Percentiles rank a stretch among this genome's conserved stretches.
These are phyloP conservation scores for Hymenochirus boettgeri DNA, from an alignment of 2,113 vertebrate genomes.

Conservation along the genomic window DNA sequence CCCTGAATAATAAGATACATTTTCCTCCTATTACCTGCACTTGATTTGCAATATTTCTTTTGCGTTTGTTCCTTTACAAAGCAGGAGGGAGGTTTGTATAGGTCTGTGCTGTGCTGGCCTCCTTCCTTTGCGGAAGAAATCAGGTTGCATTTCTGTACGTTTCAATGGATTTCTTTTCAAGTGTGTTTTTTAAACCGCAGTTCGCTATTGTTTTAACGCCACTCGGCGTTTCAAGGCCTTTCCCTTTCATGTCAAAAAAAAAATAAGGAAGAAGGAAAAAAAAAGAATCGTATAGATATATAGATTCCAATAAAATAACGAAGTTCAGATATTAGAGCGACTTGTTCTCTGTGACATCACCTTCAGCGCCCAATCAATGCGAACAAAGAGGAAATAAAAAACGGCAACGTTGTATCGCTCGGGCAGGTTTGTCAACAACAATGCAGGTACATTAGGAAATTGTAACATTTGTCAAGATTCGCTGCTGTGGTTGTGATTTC, in stretches of 20 bases:
- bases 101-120: neutral
- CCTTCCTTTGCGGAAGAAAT: neutral
- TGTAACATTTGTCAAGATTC: no score
- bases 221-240: conserved; percentile 26
- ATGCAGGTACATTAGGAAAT: no score
- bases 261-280: conserved; percentile 8
- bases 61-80: neutral
- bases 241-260: conserved; percentile 12
- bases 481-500: no score
- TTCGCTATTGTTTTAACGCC: conserved; percentile 20
- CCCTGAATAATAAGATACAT: neutral
- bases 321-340: neutral
- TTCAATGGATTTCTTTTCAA: conserved; percentile 2
- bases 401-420: no score
- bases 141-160: conserved; percentile 8
- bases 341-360: neutral
- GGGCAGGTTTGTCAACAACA: no score
- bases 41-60: neutral
- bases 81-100: neutral
- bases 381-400: neutral
- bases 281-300: no score
- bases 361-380: neutral
- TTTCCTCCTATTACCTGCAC: neutral
- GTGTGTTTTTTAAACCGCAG: neutral
- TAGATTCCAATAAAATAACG: no score